Conservation (phyloP, 2,113 vertebrate species). For the Tragelaphus buxtoni region DNA sequence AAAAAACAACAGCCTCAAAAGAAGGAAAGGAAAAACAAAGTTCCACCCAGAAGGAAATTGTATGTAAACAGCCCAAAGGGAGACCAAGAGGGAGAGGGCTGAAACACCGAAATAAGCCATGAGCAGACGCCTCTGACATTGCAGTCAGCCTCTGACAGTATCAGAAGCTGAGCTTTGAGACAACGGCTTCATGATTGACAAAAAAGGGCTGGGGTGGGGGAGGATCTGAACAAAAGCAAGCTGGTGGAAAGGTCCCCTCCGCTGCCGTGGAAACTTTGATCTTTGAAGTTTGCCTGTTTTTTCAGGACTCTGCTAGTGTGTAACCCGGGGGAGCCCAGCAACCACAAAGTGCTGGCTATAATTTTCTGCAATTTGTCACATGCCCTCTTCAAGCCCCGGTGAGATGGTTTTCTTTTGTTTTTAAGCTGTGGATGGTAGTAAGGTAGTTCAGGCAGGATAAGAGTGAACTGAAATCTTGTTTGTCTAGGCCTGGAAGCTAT, state of each 20-base stretch:
- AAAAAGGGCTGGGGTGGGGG: not conserved
- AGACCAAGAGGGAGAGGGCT: not conserved
- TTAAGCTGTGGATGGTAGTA: constrained; percentile 13
- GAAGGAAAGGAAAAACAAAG: constrained; percentile 75
- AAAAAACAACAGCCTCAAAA: constrained; percentile 72
- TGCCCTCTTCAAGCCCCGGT: constrained; percentile 63
- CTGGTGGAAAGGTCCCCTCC: constrained; percentile 15
- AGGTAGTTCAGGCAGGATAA: constrained; percentile 37
- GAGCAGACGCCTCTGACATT: not conserved
- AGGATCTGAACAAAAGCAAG: constrained; percentile 38
- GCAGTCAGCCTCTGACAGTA: constrained; percentile 29
- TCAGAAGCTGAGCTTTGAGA: constrained; percentile 34
- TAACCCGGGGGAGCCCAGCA: constrained; percentile 59
- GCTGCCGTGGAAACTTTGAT: constrained; percentile 47
- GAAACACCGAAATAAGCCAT: constrained; percentile 7
- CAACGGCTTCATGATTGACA: constrained; percentile 44
- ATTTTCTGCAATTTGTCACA: constrained; percentile 74
- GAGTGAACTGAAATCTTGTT: constrained; percentile 30
- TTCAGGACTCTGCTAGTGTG: constrained; percentile 33
- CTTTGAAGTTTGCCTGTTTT: constrained; percentile 57
- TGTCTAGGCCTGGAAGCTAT: not conserved
- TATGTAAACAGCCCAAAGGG: constrained; percentile 68
- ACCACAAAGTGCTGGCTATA: constrained; percentile 63
- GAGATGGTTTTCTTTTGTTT: constrained; percentile 62
- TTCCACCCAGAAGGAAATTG: constrained; percentile 73